These are phyloP conservation scores for Apamea crenata DNA, from an alignment of 2,888 invertebrate species.

Conservation along the genomic window DNA sequence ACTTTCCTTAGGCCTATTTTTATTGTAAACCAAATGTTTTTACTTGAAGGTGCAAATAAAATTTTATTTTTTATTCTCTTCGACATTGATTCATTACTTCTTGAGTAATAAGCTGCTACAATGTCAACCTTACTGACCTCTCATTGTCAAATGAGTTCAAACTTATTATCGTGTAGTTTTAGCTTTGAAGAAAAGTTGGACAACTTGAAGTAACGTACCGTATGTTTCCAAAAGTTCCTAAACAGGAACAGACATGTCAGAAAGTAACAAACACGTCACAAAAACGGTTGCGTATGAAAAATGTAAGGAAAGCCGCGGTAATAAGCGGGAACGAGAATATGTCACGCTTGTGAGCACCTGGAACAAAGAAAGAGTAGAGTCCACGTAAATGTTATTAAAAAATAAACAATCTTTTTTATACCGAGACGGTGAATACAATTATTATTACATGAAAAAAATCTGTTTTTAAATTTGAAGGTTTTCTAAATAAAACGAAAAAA, in stretches of 20 bases:
- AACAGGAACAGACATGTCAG: constrained; percentile 2
- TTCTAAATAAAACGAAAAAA: no score
- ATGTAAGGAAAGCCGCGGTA: constrained; percentile 12
- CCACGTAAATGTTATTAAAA: no score
- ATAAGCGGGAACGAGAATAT: constrained; percentile 26
- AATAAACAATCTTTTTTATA: no score
- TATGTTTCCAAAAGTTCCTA: constrained; percentile 1
- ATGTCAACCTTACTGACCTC: neutral
- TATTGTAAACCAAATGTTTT: no score
- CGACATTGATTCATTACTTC: neutral
- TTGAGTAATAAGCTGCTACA: neutral
- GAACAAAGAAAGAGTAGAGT: neutral
- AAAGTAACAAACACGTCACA: constrained; percentile 17
- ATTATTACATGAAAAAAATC: no score
- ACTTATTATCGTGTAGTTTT: neutral
- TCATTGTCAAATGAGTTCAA: neutral
- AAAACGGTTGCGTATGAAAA: constrained; percentile 24
- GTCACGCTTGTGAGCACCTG: constrained; percentile 6
- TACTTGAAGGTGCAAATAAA: no score
- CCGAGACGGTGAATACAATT: no score
- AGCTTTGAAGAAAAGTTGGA: neutral
- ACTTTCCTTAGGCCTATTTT: no score
- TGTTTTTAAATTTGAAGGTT: no score
- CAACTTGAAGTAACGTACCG: neutral
- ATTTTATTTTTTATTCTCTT: no score